These are phyloP conservation scores for Linhomoeus sp. DNA, from an alignment of 2,888 invertebrate species.

Conservation along the genomic window DNA sequence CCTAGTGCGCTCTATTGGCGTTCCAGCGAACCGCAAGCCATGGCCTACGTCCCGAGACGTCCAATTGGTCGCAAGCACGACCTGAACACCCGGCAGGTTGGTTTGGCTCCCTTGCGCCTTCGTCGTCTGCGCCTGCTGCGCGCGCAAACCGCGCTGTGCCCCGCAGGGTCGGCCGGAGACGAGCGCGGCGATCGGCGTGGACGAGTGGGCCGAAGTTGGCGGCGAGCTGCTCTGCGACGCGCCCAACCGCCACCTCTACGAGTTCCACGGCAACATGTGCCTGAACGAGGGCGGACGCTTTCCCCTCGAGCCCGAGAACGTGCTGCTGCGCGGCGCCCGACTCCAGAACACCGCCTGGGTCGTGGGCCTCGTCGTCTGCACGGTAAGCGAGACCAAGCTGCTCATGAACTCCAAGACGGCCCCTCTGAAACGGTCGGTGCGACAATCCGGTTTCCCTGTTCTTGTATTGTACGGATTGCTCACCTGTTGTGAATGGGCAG, in stretches of 20 bases:
- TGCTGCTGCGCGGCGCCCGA: constrained; percentile 77
- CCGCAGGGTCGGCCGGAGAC: constrained; percentile 51
- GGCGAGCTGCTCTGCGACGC: constrained; percentile 77
- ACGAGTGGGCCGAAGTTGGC: constrained; percentile 46
- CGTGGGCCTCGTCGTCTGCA: constrained; percentile 71
- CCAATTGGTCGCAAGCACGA: constrained; percentile 96
- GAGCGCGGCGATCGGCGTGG: constrained; percentile 46
- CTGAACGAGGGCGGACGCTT: constrained; percentile 37
- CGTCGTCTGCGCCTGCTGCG: too few relatives aligned
- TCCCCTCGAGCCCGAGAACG: constrained; percentile 57
- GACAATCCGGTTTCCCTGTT: background rate
- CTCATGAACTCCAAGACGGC: constrained; percentile 71
- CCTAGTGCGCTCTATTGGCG: background rate
- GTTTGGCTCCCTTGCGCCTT: too few relatives aligned
- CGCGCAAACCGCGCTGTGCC: too few relatives aligned
- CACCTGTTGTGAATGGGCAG: constrained; percentile 21
- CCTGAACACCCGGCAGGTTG: constrained; percentile 71
- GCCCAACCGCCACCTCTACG: constrained; percentile 81
- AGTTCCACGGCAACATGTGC: constrained; percentile 56
- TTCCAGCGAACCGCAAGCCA: constrained; percentile 72
- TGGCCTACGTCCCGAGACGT: constrained; percentile 94
- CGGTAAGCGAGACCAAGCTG: constrained; percentile 88
- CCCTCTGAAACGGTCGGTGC: constrained; percentile 57
- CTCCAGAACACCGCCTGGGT: constrained; percentile 84
- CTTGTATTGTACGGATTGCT: constrained; percentile 53